Evolutionary conservation across 1,140 invertebrate genomes (phyloP).

Genomic region (Saccostrea echinata): DNA sequence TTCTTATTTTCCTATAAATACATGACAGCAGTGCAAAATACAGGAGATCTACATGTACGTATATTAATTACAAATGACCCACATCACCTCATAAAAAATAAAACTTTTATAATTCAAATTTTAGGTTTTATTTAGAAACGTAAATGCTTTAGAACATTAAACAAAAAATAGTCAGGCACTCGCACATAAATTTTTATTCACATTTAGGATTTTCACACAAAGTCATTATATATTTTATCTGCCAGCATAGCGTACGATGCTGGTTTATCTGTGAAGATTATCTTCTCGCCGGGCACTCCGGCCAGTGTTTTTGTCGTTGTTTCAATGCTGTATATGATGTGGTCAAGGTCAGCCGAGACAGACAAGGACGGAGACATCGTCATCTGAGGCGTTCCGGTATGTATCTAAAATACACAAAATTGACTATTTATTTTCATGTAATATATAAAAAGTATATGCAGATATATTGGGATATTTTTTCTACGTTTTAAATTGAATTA

Average conservation of each 20-base stretch:
- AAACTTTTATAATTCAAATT: too few species aligned
- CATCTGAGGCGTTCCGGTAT: neutral
- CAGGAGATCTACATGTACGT: too few species aligned
- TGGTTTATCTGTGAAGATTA: neutral
- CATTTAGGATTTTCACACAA: neutral
- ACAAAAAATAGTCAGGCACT: too few species aligned
- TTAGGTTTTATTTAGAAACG: too few species aligned
- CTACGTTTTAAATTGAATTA: neutral
- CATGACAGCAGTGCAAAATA: too few species aligned
- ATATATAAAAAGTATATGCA: too few species aligned
- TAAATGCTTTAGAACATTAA: too few species aligned
- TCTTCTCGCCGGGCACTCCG: neutral
- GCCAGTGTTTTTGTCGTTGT: neutral
- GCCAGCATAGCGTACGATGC: neutral
- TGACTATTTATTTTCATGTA: neutral
- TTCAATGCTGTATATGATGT: neutral
- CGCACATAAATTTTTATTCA: neutral
- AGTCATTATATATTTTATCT: conserved; percentile 10
- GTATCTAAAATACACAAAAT: neutral
- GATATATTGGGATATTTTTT: too few species aligned
- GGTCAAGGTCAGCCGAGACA: neutral
- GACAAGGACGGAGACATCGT: neutral
- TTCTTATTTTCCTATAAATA: too few species aligned
- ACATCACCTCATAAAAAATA: too few species aligned
- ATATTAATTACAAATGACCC: too few species aligned